phyloP scores from a whole-genome alignment of 2,888 invertebrate genomes.

The Romanomermis culicivorax region DNA sequence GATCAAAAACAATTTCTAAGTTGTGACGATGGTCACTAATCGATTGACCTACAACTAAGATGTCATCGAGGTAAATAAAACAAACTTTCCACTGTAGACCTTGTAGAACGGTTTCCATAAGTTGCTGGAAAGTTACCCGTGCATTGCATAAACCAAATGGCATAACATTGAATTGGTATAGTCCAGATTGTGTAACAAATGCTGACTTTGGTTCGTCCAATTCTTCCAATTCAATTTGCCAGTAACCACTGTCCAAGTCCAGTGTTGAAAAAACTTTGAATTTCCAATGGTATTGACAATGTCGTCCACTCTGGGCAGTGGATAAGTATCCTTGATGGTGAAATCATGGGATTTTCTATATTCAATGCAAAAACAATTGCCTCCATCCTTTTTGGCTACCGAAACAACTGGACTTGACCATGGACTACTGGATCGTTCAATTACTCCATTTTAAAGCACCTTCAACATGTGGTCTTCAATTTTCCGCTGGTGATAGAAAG shows the following conservation, averaged over 20 bases:
- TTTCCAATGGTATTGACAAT: slow-evolving; percentile 7
- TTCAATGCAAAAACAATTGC: slow-evolving; percentile 16
- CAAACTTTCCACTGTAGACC: slow-evolving; percentile 13
- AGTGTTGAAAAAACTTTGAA: slow-evolving; percentile 11
- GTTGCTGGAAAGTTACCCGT: slow-evolving; percentile 15
- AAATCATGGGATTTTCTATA: slow-evolving; percentile 14
- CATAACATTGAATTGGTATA: slow-evolving; percentile 18
- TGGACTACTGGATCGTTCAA: slow-evolving; percentile 19
- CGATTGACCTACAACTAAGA: slow-evolving; percentile 13
- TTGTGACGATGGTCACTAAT: slow-evolving; percentile 13
- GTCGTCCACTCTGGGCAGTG: slow-evolving; percentile 13
- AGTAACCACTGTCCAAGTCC: slow-evolving; percentile 14
- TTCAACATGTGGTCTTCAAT: not conserved
- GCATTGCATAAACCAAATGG: slow-evolving; percentile 19
- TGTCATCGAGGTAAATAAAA: slow-evolving; percentile 18
- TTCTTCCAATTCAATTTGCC: slow-evolving; percentile 12
- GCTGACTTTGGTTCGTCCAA: slow-evolving; percentile 15
- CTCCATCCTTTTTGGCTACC: slow-evolving; percentile 22
- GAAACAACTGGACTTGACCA: slow-evolving; percentile 26
- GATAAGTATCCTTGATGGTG: slow-evolving; percentile 12
- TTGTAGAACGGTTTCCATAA: slow-evolving; percentile 15
- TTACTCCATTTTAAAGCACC: slow-evolving; percentile 3
- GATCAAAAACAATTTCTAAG: slow-evolving; percentile 14
- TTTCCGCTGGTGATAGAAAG: no score
- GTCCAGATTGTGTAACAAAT: slow-evolving; percentile 14